Conservation (phyloP, 2,888 invertebrate species). For the Nebria brevicollis region DNA sequence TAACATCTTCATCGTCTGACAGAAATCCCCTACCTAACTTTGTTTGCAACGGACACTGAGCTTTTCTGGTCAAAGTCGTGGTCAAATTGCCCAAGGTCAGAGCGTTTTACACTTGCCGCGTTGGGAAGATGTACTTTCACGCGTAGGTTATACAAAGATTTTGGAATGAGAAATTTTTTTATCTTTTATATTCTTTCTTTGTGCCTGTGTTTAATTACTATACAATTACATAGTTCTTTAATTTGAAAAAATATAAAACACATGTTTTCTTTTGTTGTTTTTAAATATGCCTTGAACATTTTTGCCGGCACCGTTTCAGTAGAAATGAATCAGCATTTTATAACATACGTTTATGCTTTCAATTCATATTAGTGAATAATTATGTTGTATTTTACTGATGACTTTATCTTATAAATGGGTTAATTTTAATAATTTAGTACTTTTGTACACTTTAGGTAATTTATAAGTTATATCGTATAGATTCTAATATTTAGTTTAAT, state of each 20-base stretch:
- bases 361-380: too few species aligned
- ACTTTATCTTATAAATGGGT: too few species aligned
- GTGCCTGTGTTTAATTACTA: not conserved
- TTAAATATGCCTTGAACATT: not conserved
- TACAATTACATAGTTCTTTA: not conserved
- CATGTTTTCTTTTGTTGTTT: not conserved
- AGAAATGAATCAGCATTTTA: not conserved
- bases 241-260: not conserved
- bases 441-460: too few species aligned
- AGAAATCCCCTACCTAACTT: constrained; percentile 7
- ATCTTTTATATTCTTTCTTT: not conserved
- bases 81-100: not conserved
- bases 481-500: too few species aligned
- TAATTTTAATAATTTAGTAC: too few species aligned
- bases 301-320: too few species aligned
- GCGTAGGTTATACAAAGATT: not conserved
- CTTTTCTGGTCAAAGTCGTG: not conserved
- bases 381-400: too few species aligned
- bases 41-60: not conserved
- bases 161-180: not conserved
- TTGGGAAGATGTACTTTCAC: not conserved
- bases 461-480: too few species aligned
- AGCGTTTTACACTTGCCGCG: not conserved
- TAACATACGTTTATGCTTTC: too few species aligned
- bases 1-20: constrained; percentile 38